phyloP scores from a whole-genome alignment of 2,113 vertebrate genomes.

The Delphinus delphis region DNA sequence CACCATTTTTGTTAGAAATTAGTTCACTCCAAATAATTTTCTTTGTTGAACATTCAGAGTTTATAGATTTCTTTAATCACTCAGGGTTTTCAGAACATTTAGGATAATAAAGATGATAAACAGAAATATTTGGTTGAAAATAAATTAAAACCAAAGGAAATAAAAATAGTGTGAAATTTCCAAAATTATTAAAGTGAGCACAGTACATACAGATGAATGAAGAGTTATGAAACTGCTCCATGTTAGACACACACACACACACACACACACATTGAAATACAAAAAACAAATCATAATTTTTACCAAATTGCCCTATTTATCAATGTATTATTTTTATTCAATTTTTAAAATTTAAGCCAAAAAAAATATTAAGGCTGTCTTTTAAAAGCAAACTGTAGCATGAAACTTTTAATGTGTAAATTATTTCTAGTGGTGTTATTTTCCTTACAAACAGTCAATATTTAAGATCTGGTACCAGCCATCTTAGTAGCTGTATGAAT shows the following conservation, averaged over 20 bases:
- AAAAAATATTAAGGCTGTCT: neutral
- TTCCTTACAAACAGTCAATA: neutral
- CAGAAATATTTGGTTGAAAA: neutral
- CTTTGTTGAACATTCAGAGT: neutral
- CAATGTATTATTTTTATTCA: neutral
- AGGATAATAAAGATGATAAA: neutral
- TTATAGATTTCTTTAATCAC: neutral
- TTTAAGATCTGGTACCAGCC: neutral
- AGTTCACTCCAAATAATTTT: neutral
- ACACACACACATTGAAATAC: neutral
- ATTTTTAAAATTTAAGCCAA: neutral
- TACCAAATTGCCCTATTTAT: neutral
- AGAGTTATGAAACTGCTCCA: neutral
- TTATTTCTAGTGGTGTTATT: neutral
- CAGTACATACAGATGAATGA: neutral
- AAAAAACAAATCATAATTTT: neutral
- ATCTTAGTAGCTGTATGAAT: neutral
- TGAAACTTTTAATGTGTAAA: neutral
- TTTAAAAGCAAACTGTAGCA: neutral
- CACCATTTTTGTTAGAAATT: neutral
- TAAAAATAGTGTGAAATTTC: neutral
- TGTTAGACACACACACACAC: neutral
- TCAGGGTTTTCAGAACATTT: neutral
- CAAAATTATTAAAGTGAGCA: neutral
- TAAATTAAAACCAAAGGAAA: neutral